These are phyloP conservation scores for Arctocebus calabarensis DNA, from an alignment of 2,797 vertebrate species.

Conservation along the genomic window DNA sequence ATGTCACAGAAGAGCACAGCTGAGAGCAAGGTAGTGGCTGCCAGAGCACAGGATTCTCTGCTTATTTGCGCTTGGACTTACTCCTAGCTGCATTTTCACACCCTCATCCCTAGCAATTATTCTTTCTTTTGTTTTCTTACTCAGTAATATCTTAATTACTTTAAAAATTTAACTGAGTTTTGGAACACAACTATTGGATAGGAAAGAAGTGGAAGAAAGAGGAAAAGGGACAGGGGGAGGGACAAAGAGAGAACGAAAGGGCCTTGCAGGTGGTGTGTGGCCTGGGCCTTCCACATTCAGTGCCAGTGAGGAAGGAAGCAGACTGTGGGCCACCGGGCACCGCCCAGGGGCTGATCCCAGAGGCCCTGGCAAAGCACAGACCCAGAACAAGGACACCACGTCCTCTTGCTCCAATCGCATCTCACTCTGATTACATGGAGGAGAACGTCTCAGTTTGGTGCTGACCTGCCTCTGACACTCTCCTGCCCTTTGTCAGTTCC, in stretches of 20 bases:
- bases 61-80: neutral
- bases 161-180: neutral
- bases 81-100: no score
- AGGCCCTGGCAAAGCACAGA: neutral
- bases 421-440: neutral
- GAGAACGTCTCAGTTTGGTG: neutral
- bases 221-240: no score
- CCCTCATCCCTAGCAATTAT: no score
- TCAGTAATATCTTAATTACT: neutral
- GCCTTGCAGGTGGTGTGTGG: accelerated
- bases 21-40: accelerated
- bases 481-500: neutral
- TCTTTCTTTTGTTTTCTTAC: neutral
- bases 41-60: accelerated
- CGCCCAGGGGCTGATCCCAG: no score
- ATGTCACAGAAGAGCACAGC: accelerated
- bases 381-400: neutral
- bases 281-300: neutral
- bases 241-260: neutral
- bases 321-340: neutral
- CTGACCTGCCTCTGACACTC: neutral
- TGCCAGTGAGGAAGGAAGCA: no score
- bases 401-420: neutral
- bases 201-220: neutral
- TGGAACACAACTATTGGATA: neutral